phyloP scores from a whole-genome alignment of 2,888 invertebrate species.

The Diarsia rubi region DNA sequence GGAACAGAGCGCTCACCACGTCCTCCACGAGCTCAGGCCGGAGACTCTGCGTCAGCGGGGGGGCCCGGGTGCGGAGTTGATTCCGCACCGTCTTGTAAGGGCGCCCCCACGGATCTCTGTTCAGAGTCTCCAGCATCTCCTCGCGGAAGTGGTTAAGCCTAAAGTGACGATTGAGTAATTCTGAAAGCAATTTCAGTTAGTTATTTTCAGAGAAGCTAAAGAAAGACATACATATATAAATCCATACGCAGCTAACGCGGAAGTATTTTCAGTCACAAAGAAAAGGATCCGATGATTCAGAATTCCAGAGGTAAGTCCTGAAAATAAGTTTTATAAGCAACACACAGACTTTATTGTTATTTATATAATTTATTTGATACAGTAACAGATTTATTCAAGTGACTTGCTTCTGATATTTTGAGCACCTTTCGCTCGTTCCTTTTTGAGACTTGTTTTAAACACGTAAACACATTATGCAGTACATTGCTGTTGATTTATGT shows the following conservation, averaged over 20 bases:
- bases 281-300: constrained; percentile 31
- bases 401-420: constrained; percentile 14
- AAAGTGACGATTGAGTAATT: neutral
- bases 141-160: neutral
- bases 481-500: constrained; percentile 4
- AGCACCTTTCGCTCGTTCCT: neutral
- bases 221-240: neutral
- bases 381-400: neutral
- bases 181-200: neutral
- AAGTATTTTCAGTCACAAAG: constrained; percentile 39
- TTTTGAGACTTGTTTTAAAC: constrained; percentile 32
- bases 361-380: neutral
- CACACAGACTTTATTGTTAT: neutral
- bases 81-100: too few relatives aligned
- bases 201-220: constrained; percentile 6
- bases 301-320: neutral
- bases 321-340: neutral
- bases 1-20: too few relatives aligned
- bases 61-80: too few relatives aligned
- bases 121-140: too few relatives aligned
- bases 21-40: too few relatives aligned
- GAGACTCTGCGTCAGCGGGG: too few relatives aligned
- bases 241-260: neutral
- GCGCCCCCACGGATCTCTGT: too few relatives aligned
- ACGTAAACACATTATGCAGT: constrained; percentile 9